These are phyloP conservation scores for Agrochola lota DNA, from an alignment of 2,888 invertebrate species.

Conservation along the genomic window DNA sequence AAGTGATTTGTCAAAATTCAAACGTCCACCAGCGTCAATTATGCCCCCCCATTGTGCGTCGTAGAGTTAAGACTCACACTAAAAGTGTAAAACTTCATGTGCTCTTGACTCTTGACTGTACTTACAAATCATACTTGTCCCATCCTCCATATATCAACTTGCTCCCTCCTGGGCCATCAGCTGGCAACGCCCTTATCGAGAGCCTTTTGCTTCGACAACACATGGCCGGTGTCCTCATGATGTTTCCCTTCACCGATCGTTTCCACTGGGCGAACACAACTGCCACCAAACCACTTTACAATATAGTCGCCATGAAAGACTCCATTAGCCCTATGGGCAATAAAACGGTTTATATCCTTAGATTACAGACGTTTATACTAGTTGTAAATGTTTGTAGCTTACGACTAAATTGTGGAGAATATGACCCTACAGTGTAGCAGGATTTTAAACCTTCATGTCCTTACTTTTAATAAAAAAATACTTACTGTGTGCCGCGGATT, in stretches of 20 bases:
- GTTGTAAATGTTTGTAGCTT: slow-evolving; percentile 1
- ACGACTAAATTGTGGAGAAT: not conserved
- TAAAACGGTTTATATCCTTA: not conserved
- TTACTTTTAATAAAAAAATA: not conserved
- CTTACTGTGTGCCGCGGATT: no score
- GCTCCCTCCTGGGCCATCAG: no score
- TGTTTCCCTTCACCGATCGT: not conserved
- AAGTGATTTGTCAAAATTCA: no score
- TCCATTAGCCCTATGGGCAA: not conserved
- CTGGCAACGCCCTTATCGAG: no score
- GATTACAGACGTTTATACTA: not conserved
- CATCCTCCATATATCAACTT: no score
- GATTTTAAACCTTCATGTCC: not conserved
- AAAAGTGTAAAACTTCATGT: no score
- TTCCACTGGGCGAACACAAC: not conserved
- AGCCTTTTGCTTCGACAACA: no score
- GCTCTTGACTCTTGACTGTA: no score
- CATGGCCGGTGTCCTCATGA: not conserved
- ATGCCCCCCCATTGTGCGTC: no score
- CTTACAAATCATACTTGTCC: no score
- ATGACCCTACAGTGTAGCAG: not conserved
- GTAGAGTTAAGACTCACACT: no score
- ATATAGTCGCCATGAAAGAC: not conserved
- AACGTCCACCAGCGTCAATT: no score
- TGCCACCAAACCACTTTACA: not conserved